Evolutionary conservation across 1,140 invertebrate species (phyloP).

Genomic region (Halesus radiatus): DNA sequence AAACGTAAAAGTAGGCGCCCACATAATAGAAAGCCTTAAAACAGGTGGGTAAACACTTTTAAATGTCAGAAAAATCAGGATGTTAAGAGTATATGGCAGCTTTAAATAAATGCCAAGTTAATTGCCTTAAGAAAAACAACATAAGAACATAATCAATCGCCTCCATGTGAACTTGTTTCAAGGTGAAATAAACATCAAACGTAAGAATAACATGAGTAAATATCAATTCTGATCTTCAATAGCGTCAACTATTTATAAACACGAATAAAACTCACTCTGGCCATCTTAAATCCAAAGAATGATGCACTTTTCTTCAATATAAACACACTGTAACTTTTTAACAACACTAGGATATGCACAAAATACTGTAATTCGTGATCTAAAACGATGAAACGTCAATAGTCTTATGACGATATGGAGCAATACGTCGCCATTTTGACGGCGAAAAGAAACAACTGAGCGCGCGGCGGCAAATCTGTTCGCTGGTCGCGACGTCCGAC

Average conservation of each 20-base stretch:
- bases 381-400: neutral
- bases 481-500: neutral
- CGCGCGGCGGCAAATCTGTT: conserved; percentile 11
- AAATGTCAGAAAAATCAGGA: too few relatives aligned
- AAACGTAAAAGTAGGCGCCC: too few relatives aligned
- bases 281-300: neutral
- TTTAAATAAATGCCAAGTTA: too few relatives aligned
- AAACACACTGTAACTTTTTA: neutral
- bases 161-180: conserved; percentile 12
- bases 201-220: neutral
- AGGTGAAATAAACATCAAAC: conserved; percentile 14
- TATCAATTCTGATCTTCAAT: neutral
- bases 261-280: conserved; percentile 8
- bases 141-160: too few relatives aligned
- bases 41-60: too few relatives aligned
- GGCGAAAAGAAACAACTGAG: conserved; percentile 3
- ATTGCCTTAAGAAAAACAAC: too few relatives aligned
- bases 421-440: conserved; percentile 11
- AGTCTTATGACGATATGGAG: neutral
- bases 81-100: too few relatives aligned
- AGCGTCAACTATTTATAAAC: conserved; percentile 7
- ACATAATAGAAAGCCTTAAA: too few relatives aligned
- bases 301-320: neutral
- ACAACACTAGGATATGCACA: neutral
- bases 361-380: neutral